Evolutionary conservation across 2,797 vertebrate species (phyloP), one percentile per base, ranked within the genome.

Genomic region (Pseudochaenichthys georgianus): DNA sequence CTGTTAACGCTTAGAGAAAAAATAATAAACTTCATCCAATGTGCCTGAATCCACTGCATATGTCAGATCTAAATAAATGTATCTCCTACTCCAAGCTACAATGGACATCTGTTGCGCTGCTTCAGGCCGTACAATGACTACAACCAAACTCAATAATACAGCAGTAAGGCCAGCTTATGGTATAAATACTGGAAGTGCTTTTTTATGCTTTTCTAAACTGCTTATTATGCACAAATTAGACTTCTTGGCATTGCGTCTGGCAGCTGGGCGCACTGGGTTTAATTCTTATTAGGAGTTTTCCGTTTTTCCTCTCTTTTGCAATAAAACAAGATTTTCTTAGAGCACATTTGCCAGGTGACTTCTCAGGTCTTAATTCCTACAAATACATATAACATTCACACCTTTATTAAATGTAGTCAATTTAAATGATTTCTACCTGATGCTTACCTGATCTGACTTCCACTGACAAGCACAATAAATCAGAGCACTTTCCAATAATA

Each of bases 401-500:
- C 28, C 47, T 23, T n/a, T 47, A 41, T 70, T 55, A 43, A 13
- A 48, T 75, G 53, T 57, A 38, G 63, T 75, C 45, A 68, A 15
- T 52, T 48, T 12, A 11, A 64, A 17, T 45, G 17, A 31, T 60
- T 61, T 65, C 59, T 8, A 70, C 51, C 52, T 42, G 16, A 64
- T 48, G 66, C 43, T 61, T 17, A 64, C 65, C 66, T 68, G 55
- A 65, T 57, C 38, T n/a, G 34, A 76, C 67, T 47, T 64, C 34
- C 21, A 58, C 64, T 42, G 42, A 77, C 64, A 68, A 48, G 64
- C 51, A 21, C 23, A 70, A 82, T 70, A 75, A 72, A 80, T 72
- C 5, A 58, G 42, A n/a, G 53, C 42, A 58, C 63, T 88, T 78
- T 74, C 67, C 62, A 55, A 57, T 68, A 64, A 84, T 70, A 76